These are phyloP conservation scores for Drosophila barbarae DNA, from an alignment of 2,888 invertebrate genomes.

Conservation along the genomic window DNA sequence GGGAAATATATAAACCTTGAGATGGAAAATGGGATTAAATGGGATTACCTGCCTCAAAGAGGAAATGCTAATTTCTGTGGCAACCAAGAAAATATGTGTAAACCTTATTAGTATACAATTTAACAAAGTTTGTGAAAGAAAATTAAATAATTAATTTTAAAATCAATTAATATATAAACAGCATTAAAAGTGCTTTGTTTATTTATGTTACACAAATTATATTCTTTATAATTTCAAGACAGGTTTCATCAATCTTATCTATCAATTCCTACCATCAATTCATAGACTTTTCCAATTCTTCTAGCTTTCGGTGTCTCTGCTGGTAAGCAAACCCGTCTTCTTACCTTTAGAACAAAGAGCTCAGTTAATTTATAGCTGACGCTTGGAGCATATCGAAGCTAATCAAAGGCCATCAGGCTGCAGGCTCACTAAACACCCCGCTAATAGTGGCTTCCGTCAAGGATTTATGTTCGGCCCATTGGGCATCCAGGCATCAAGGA, in stretches of 20 bases:
- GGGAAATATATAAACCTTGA: neutral
- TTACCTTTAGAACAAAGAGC: constrained; percentile 25
- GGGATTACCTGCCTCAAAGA: neutral
- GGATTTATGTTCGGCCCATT: constrained; percentile 49
- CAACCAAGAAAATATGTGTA: neutral
- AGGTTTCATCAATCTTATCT: neutral
- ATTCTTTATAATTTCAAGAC: neutral
- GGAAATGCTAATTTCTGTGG: constrained; percentile 1
- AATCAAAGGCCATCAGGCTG: constrained; percentile 65
- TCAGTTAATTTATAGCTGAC: constrained; percentile 48
- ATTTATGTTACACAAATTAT: no score
- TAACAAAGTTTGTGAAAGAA: neutral
- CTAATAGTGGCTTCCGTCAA: constrained; percentile 57
- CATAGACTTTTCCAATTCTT: neutral
- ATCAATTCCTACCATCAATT: neutral
- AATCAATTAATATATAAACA: no score
- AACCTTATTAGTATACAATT: neutral
- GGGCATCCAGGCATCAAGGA: constrained; percentile 34
- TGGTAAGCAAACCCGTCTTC: neutral
- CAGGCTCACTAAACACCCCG: constrained; percentile 55
- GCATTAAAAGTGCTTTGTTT: no score
- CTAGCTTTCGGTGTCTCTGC: neutral
- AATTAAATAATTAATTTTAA: no score
- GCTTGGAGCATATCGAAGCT: constrained; percentile 40
- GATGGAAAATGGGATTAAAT: neutral